Percentiles rank a stretch among this genome's conserved stretches.
Evolutionary conservation across 1,140 invertebrate genomes (phyloP).

Genomic region (Archegozetes longisetosus): DNA sequence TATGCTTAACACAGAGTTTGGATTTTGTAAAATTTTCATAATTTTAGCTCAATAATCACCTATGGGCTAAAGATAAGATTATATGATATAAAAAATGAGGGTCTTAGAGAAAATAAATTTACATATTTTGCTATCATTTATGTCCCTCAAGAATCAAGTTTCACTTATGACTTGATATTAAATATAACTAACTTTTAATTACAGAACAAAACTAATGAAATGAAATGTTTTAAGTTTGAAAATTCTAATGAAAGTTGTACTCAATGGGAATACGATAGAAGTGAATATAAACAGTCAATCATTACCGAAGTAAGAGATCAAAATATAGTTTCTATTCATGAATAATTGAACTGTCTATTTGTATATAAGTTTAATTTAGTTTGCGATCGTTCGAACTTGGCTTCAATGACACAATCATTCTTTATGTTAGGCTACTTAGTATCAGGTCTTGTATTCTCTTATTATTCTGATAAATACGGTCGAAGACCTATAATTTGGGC

Average conservation of each 20-base stretch:
- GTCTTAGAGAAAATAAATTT: no score
- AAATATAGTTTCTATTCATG: not conserved
- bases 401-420: slow-evolving; percentile 52
- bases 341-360: no score
- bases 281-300: not conserved
- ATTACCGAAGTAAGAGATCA: not conserved
- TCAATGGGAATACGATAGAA: not conserved
- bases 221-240: not conserved
- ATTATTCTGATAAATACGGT: slow-evolving; percentile 54
- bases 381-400: slow-evolving; percentile 46
- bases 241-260: not conserved
- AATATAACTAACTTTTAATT: not conserved
- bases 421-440: slow-evolving; percentile 67
- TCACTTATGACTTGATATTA: no score
- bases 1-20: no score
- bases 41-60: no score
- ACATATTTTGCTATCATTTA: no score
- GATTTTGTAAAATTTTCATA: no score
- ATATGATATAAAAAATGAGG: no score
- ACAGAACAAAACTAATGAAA: not conserved
- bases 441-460: slow-evolving; percentile 60
- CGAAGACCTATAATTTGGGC: slow-evolving; percentile 16
- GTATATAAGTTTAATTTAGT: slow-evolving; percentile 57
- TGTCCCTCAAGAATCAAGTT: no score
- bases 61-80: no score